A percentile compares a stretch with the other conserved stretches of the same genome.
phyloP scores from a whole-genome alignment of 1,140 invertebrate species.

The Listronotus oregonensis region DNA sequence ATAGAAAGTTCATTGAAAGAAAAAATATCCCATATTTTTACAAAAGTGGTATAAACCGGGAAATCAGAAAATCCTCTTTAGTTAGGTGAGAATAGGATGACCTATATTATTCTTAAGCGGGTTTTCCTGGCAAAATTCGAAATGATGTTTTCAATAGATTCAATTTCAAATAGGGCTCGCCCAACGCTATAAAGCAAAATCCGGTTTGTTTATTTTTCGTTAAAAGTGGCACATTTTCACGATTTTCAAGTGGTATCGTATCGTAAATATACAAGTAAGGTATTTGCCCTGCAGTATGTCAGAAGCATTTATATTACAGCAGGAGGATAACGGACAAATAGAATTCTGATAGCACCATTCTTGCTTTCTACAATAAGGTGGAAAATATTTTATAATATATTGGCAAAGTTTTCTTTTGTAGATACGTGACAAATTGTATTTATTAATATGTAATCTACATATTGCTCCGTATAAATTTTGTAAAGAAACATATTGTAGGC shows the following conservation, averaged over 20 bases:
- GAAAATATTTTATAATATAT: too few species aligned
- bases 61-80: conserved; percentile 18
- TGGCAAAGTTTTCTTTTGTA: too few species aligned
- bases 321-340: too few species aligned
- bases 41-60: conserved; percentile 6
- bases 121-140: conserved; percentile 17
- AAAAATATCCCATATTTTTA: conserved; percentile 20
- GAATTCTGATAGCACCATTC: too few species aligned
- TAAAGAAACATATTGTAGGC: too few species aligned
- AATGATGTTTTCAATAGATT: conserved; percentile 31
- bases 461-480: too few species aligned
- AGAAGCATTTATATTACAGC: too few species aligned
- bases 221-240: conserved; percentile 13
- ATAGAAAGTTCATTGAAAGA: conserved; percentile 1
- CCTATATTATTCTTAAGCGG: conserved; percentile 17
- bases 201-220: conserved; percentile 22
- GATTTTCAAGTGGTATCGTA: conserved; percentile 2
- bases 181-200: conserved; percentile 24
- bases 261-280: too few species aligned
- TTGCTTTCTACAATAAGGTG: too few species aligned
- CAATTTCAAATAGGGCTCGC: conserved; percentile 21
- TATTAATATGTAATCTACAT: too few species aligned
- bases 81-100: conserved; percentile 23
- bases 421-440: too few species aligned
- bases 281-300: too few species aligned